These are phyloP conservation scores for Alaudala cheleensis DNA, from an alignment of 2,113 vertebrate genomes.

Conservation along the genomic window DNA sequence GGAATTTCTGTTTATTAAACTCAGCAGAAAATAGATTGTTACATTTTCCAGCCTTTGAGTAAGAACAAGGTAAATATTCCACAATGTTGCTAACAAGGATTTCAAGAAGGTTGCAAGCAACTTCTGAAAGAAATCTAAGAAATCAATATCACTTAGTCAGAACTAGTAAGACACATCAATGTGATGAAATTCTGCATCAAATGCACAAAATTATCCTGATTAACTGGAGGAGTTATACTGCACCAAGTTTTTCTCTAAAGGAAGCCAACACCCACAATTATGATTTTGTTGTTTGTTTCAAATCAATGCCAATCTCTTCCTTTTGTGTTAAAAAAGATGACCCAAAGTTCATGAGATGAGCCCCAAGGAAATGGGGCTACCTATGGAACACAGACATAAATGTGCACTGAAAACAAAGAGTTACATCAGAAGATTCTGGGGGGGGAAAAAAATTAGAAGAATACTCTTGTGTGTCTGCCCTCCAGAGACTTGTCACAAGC, in stretches of 20 bases:
- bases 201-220: not conserved
- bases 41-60: not conserved
- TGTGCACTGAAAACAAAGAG: not conserved
- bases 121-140: not conserved
- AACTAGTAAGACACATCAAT: not conserved
- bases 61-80: not conserved
- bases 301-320: not conserved
- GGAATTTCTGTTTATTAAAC: not conserved
- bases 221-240: not conserved
- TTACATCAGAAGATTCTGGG: not conserved
- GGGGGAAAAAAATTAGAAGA: not conserved
- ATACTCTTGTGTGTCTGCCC: not conserved
- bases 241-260: not conserved
- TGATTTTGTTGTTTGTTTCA: not conserved
- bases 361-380: not conserved
- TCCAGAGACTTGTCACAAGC: not conserved
- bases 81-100: not conserved
- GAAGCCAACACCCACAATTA: not conserved
- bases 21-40: not conserved
- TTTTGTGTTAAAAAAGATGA: not conserved
- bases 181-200: not conserved
- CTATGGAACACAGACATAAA: fast-evolving
- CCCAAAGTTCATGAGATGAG: not conserved
- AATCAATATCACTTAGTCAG: not conserved
- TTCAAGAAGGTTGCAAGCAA: not conserved